These are phyloP conservation scores for Margaritifera margaritifera DNA, from an alignment of 2,888 invertebrate genomes.

Conservation along the genomic window DNA sequence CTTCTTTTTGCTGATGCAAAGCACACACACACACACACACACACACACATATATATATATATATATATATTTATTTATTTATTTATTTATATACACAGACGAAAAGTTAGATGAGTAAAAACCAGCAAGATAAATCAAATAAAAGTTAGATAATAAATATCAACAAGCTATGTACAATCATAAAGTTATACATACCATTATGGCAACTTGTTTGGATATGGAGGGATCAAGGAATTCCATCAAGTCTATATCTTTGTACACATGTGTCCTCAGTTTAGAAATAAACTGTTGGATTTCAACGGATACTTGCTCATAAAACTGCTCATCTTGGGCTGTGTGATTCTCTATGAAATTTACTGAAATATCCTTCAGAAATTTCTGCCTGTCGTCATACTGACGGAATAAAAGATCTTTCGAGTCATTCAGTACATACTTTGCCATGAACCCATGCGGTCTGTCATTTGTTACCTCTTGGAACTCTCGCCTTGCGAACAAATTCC, in stretches of 20 bases:
- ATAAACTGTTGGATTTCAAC: constrained; percentile 23
- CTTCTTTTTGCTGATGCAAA: no score
- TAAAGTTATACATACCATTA: constrained; percentile 20
- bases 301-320: constrained; percentile 18
- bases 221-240: constrained; percentile 15
- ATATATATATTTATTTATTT: no score
- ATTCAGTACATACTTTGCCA: constrained; percentile 38
- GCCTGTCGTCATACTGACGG: constrained; percentile 38
- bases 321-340: constrained; percentile 15
- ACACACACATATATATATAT: no score
- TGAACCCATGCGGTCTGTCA: constrained; percentile 43
- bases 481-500: constrained; percentile 37
- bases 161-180: neutral
- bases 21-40: no score
- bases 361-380: constrained; percentile 31
- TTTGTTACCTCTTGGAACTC: constrained; percentile 30
- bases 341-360: constrained; percentile 29
- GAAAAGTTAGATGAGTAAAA: no score
- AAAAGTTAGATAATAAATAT: no score
- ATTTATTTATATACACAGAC: no score
- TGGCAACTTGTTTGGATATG: constrained; percentile 15
- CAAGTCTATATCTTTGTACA: constrained; percentile 26
- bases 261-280: constrained; percentile 17
- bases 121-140: no score
- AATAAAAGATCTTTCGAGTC: constrained; percentile 42